Evolutionary conservation across 2,888 invertebrate genomes (phyloP).

Genomic region (Teinopalpus imperialis): DNA sequence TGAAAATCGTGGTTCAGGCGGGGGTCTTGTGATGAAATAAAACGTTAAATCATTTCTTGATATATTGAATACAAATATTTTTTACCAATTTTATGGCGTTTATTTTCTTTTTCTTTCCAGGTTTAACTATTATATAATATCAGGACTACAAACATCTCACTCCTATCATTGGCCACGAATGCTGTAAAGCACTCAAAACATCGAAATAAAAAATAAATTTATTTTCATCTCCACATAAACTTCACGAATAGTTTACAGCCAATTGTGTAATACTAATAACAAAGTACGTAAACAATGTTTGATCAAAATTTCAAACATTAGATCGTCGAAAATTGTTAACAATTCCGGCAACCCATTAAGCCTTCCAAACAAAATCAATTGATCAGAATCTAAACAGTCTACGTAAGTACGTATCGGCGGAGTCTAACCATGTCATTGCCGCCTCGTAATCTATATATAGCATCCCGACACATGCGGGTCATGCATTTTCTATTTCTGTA

Average conservation of each 20-base stretch:
- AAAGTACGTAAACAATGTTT: neutral
- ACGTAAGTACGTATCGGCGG: constrained; percentile 5
- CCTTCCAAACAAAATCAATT: constrained; percentile 17
- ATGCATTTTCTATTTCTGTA: constrained; percentile 28
- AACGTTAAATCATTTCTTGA: no score
- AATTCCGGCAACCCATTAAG: neutral
- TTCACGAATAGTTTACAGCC: neutral
- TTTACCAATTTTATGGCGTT: no score
- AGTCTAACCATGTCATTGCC: constrained; percentile 39
- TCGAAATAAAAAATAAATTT: no score
- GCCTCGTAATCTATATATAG: constrained; percentile 35
- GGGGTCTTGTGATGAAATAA: no score
- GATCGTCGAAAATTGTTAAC: constrained; percentile 2
- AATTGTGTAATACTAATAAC: neutral
- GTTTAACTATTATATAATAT: no score
- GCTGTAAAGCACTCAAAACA: no score
- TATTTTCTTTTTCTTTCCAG: no score
- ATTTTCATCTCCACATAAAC: no score
- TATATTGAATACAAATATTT: no score
- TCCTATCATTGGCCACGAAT: no score
- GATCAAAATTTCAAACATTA: constrained; percentile 1
- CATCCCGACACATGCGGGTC: constrained; percentile 34
- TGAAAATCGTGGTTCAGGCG: no score
- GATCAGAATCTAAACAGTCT: constrained; percentile 21
- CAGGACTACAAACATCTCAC: no score